A percentile compares a stretch with the other conserved stretches of the same genome.
Evolutionary conservation across 2,113 vertebrate species (phyloP).

Genomic region (Albula goreensis): DNA sequence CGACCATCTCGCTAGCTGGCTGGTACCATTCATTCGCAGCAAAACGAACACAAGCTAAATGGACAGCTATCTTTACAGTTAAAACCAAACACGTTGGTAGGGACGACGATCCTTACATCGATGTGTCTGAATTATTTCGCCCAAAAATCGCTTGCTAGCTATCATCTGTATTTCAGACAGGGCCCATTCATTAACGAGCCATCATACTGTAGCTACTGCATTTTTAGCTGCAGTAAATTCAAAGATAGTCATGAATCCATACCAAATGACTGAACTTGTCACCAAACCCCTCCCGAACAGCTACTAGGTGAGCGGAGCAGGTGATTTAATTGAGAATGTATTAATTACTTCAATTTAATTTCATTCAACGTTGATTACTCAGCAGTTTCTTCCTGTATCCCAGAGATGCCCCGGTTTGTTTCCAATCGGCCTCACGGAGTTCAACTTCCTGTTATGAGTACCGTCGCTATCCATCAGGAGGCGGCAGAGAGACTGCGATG

Average conservation of each 20-base stretch:
- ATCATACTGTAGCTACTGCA: background rate
- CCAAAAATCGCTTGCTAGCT: background rate
- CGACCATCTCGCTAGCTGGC: background rate
- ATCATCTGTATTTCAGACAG: background rate
- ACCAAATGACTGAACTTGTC: background rate
- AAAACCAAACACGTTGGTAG: background rate
- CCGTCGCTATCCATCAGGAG: background rate
- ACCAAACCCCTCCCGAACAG: background rate
- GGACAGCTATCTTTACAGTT: background rate
- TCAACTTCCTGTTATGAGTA: slow-evolving; percentile 22
- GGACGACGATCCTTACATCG: background rate
- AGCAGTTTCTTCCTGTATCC: slow-evolving; percentile 32
- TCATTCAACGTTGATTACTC: slow-evolving; percentile 26
- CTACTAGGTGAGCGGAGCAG: background rate
- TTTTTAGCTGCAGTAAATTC: background rate
- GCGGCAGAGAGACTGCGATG: background rate
- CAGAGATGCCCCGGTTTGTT: slow-evolving; percentile 37
- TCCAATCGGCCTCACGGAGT: slow-evolving; percentile 22
- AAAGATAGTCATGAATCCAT: background rate
- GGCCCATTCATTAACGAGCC: background rate
- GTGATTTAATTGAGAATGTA: background rate
- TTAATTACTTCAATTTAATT: slow-evolving; percentile 10
- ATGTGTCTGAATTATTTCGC: background rate
- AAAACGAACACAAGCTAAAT: background rate
- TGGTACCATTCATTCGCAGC: background rate